These are phyloP conservation scores for Todiramphus chloris DNA, from an alignment of 2,113 vertebrate species.

Conservation along the genomic window DNA sequence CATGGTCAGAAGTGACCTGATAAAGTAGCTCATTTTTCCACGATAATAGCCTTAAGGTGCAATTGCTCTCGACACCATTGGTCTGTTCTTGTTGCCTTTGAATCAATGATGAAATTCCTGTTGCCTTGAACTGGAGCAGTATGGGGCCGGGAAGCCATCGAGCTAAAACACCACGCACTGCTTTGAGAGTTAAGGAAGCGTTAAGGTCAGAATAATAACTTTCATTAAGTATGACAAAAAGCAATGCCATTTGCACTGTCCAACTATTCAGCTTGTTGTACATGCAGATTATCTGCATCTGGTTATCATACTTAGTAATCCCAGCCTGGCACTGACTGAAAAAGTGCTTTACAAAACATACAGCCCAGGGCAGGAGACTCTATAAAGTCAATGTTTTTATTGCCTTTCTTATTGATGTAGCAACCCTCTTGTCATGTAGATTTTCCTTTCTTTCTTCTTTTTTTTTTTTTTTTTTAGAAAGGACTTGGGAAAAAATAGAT, in stretches of 20 bases:
- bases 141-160: not conserved
- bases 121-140: not conserved
- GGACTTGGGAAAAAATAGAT: not conserved
- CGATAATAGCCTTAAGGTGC: not conserved
- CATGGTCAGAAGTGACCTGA: not conserved
- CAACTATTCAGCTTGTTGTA: not conserved
- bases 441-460: not conserved
- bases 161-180: not conserved
- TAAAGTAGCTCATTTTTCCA: not conserved
- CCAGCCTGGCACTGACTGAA: slow-evolving; percentile 21
- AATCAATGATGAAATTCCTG: not conserved
- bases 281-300: slow-evolving; percentile 45
- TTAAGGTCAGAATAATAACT: slow-evolving; percentile 39
- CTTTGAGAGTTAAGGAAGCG: not conserved
- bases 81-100: not conserved
- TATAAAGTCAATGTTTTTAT: slow-evolving; percentile 48
- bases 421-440: not conserved
- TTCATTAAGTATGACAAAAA: slow-evolving; percentile 33
- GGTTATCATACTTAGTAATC: slow-evolving; percentile 41
- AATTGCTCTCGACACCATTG: not conserved
- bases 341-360: slow-evolving; percentile 49
- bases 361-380: slow-evolving; percentile 47
- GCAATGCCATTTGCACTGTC: not conserved
- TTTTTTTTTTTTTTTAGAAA: not conserved
- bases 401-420: slow-evolving; percentile 41